A percentile compares a stretch with the other conserved stretches of the same genome.
phyloP scores from a whole-genome alignment of 2,888 invertebrate genomes.

The Leucania comma region DNA sequence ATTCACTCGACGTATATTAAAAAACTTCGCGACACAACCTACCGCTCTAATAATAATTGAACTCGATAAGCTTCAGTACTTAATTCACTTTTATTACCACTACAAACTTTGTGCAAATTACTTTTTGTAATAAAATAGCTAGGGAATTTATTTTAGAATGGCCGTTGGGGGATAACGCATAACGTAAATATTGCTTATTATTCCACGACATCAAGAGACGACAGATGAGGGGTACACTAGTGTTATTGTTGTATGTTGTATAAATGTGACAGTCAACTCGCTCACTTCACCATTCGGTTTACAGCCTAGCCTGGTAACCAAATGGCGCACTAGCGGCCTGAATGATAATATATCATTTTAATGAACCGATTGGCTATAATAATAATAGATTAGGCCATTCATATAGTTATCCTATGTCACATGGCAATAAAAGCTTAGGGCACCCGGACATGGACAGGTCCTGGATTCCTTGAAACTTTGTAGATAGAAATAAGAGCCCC shows the following conservation, averaged over 20 bases:
- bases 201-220: conserved; percentile 7
- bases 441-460: no score
- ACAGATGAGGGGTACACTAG: not conserved
- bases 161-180: conserved; percentile 14
- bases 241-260: not conserved
- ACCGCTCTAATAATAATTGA: conserved; percentile 31
- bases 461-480: no score
- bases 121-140: conserved; percentile 37
- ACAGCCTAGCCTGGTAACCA: no score
- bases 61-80: conserved; percentile 31
- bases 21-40: conserved; percentile 44
- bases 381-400: no score
- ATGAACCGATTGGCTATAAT: no score
- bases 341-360: no score
- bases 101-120: conserved; percentile 42
- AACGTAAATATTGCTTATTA: conserved; percentile 36
- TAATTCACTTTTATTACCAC: conserved; percentile 42
- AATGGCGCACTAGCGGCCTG: no score
- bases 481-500: no score
- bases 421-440: no score
- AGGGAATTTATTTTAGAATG: conserved; percentile 38
- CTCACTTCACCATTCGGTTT: no score
- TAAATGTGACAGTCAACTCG: no score
- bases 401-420: no score
- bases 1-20: conserved; percentile 52